These are phyloP conservation scores for Falco concolor DNA, from an alignment of 2,797 vertebrate genomes.

Conservation along the genomic window DNA sequence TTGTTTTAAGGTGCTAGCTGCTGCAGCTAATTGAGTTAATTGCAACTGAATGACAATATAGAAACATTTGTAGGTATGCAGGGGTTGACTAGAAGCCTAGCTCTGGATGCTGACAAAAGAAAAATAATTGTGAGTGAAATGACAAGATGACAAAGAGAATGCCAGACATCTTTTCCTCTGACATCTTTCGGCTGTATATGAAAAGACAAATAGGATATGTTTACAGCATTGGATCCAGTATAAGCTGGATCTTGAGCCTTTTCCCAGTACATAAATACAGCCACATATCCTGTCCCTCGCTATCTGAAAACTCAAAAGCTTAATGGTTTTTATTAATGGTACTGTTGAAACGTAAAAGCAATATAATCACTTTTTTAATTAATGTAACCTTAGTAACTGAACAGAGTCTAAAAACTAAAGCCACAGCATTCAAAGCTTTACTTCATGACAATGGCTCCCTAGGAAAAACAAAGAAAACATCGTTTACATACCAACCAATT, in stretches of 20 bases:
- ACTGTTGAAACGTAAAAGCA: neutral
- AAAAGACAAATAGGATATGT: neutral
- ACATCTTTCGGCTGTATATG: neutral
- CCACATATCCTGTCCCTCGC: neutral
- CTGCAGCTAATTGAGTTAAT: neutral
- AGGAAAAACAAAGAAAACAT: neutral
- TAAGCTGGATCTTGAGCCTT: neutral
- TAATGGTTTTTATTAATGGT: neutral
- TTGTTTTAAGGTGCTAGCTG: neutral
- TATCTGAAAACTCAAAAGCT: neutral
- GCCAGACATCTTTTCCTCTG: neutral
- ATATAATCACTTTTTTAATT: neutral
- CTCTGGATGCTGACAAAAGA: neutral
- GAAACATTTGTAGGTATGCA: neutral
- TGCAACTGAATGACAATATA: neutral
- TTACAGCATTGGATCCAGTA: neutral
- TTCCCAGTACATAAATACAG: neutral
- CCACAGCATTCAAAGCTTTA: neutral
- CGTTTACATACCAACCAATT: neutral
- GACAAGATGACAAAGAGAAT: neutral
- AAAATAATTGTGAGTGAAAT: neutral
- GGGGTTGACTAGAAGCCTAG: neutral
- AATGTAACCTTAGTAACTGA: neutral
- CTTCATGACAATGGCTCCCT: neutral
- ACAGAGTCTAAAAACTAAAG: neutral